Evolutionary conservation across 1,140 invertebrate species (phyloP).

Genomic region (Dufourea novaeangliae): DNA sequence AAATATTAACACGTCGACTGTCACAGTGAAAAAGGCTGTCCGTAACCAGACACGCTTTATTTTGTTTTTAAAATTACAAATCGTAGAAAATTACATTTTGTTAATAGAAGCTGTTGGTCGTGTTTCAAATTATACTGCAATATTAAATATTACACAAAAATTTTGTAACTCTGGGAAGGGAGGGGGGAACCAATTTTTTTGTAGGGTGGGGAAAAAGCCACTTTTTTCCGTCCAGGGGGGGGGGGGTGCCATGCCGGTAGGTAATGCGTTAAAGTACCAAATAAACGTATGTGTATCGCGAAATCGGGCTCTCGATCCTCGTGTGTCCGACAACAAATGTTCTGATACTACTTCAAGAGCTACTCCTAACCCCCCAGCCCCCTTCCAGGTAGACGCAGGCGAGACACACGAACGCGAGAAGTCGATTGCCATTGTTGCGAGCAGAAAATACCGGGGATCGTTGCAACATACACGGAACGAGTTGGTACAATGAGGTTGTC

Average conservation of each 20-base stretch:
- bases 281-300: conserved; percentile 1
- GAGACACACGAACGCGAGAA: neutral
- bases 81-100: too few relatives aligned
- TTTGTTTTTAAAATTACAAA: too few relatives aligned
- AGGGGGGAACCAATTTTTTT: too few relatives aligned
- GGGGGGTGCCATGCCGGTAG: too few relatives aligned
- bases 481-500: conserved; percentile 11
- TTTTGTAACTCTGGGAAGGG: too few relatives aligned
- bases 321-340: neutral
- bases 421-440: conserved; percentile 13
- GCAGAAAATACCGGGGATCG: neutral
- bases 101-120: too few relatives aligned
- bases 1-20: too few relatives aligned
- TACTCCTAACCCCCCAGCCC: too few relatives aligned
- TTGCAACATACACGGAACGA: neutral
- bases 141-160: too few relatives aligned
- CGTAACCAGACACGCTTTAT: too few relatives aligned
- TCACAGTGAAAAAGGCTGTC: too few relatives aligned
- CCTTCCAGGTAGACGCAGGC: neutral
- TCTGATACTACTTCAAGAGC: conserved; percentile 8
- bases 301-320: neutral
- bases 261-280: neutral
- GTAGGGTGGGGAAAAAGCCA: neutral
- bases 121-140: too few relatives aligned
- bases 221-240: neutral